phyloP scores from a whole-genome alignment of 2,888 invertebrate species.

The Leistus spinibarbis region DNA sequence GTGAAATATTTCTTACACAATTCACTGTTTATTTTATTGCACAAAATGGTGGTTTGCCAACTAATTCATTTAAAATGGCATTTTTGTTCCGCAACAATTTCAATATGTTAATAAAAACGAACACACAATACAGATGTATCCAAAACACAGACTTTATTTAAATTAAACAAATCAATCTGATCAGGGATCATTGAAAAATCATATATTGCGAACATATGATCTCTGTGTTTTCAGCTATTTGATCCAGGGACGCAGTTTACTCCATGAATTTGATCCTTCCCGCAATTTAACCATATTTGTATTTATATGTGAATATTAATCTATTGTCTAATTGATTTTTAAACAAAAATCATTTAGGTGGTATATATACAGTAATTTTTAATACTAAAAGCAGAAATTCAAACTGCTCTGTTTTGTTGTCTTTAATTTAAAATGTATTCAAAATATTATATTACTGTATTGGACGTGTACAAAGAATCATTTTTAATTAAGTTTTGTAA shows the following conservation, averaged over 20 bases:
- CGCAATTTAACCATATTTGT: constrained; percentile 25
- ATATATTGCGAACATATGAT: constrained; percentile 30
- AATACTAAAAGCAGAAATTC: not conserved
- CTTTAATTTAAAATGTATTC: too few relatives aligned
- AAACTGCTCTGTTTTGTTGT: too few relatives aligned
- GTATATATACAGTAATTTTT: not conserved
- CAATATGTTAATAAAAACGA: constrained; percentile 12
- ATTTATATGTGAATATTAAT: constrained; percentile 36
- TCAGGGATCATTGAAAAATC: constrained; percentile 31
- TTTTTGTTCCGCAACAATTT: constrained; percentile 20
- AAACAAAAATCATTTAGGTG: not conserved
- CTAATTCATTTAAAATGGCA: constrained; percentile 31
- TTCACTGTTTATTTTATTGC: constrained; percentile 35
- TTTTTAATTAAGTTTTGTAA: not conserved
- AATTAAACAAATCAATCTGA: constrained; percentile 1
- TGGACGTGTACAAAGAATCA: not conserved
- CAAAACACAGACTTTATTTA: not conserved
- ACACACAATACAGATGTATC: constrained; percentile 29
- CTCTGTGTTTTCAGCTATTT: constrained; percentile 32
- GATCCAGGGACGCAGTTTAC: constrained; percentile 13
- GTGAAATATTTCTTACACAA: not conserved
- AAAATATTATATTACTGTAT: not conserved
- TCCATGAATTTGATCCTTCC: constrained; percentile 28
- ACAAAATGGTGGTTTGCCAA: constrained; percentile 35
- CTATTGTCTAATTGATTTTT: not conserved